Evolutionary conservation across 1,140 invertebrate genomes (phyloP), one percentile per base, ranked within the genome.

Genomic region (Lordiphosa mommai): DNA sequence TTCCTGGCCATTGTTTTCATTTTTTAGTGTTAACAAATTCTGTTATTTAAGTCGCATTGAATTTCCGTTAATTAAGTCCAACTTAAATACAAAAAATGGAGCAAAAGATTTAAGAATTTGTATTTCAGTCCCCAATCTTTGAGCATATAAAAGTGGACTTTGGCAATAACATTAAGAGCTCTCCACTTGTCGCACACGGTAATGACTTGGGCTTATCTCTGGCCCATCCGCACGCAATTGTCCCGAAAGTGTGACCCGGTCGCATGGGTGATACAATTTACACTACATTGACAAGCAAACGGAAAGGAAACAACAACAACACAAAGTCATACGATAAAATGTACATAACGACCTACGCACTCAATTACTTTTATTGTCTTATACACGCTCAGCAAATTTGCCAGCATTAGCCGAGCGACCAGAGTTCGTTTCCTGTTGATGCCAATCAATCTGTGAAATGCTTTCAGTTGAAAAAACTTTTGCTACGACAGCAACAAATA

Each of bases 281-380:
- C 76, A 80, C 76, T 76, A 80, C 76, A 82, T 80, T 82, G 76
- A 72, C 51, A 70, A 71, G 59, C 58, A 57, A 82, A 71, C 51
- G 61, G 33, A 38, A 36, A 33, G 52, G 16, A 27, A 37, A 30
- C 36, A 27, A 36, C 8, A 41, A 27, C 27, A 29, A 16, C 29
- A 41, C 16, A 20, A 38, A 67, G 20, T 20, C 29, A 27, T 44
- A 58, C 51, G 30, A 38, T 50, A 68, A 61, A 67, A 67, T 58
- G 64, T 59, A 68, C n/a, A 53, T 44, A 70, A 55, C 64, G 52
- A 61, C 33, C 68, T 68, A 72, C 70, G 70, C 76, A 82, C 74
- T 80, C 76, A 82, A 80, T 80, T 80, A 80, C 79, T 80, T 80
- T 80, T 80, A 80, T 80, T 80, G 76, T 80, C 76, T 80, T 80